phyloP scores from a whole-genome alignment of 1,140 invertebrate species.

The Notospermus geniculatus region DNA sequence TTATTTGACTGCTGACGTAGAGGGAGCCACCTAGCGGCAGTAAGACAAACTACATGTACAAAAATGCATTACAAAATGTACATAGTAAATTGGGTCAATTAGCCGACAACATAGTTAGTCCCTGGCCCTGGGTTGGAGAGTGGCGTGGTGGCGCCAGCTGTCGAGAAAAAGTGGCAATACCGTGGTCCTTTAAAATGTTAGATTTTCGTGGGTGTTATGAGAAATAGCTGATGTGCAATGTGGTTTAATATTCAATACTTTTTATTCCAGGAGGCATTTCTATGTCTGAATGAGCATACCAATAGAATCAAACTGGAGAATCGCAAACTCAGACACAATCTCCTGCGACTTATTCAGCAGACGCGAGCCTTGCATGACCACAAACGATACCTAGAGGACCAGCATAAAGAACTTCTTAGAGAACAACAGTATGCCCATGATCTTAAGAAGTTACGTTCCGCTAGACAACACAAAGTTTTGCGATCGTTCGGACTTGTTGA shows the following conservation, averaged over 20 bases:
- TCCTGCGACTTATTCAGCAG: constrained; percentile 44
- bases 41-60: too few relatives aligned
- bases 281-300: constrained; percentile 49
- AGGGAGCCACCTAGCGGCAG: too few relatives aligned
- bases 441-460: constrained; percentile 41
- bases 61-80: too few relatives aligned
- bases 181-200: too few relatives aligned
- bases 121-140: too few relatives aligned
- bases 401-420: constrained; percentile 40
- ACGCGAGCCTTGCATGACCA: constrained; percentile 43
- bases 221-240: constrained; percentile 3
- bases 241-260: neutral
- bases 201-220: neutral
- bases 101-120: too few relatives aligned
- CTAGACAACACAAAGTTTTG: constrained; percentile 40
- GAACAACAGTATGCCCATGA: constrained; percentile 51
- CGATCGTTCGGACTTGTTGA: constrained; percentile 28
- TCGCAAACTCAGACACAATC: constrained; percentile 38
- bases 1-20: too few relatives aligned
- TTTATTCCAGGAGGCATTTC: constrained; percentile 39
- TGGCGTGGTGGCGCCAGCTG: too few relatives aligned
- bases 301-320: constrained; percentile 49
- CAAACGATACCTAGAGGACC: constrained; percentile 40
- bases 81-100: too few relatives aligned
- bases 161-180: too few relatives aligned